Evolutionary conservation across 2,113 vertebrate species (phyloP), one percentile per base, ranked within the genome.

Genomic region (Typhlomys cinereus): DNA sequence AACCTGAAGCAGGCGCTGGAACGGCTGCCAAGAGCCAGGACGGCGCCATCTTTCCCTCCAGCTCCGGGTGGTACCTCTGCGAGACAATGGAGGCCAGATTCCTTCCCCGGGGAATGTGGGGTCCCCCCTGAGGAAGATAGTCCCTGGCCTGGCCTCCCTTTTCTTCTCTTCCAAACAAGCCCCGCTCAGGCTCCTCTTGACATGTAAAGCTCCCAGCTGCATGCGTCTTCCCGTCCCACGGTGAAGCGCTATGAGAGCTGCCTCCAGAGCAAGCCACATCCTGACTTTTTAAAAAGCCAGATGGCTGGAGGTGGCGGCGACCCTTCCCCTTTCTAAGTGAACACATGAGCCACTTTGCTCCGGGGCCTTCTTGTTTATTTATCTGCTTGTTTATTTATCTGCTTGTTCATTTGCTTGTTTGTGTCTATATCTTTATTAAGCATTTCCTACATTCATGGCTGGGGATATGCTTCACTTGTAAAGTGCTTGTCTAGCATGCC

Each of bases 261-360:
- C 29, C 54, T 62, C 34, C 46, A 54, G 39, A 5, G 20, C 18
- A 66, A 81, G 70, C 46, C 90, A 12, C 88, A 34, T 0, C 15
- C 70, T 4, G 36, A 73, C 76, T 62, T 62, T 89, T 80, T 64
- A 81, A 88, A 93, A 50, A 73, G 57, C 71, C 80, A 57, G 5
- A 34, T 76, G 66, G 73, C 83, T 84, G 71, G 54, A 91, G 89
- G 54, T 29, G 48, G 57, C 75, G 52, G 52, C 81, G n/a, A 57
- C 67, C 80, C 61, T 74, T 81, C 67, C 74, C 85, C 54, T 64
- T 96, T 95, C 84, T 78, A 91, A 85, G 73, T 39, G 73, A 81
- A 73, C 57, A 23, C 52, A 73, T 69, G 84, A 89, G 91, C 76
- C 54, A 50, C 61, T 92, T 89, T 54, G 64, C 36, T 27, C 57